These are phyloP conservation scores for Cebidichthys violaceus DNA, from an alignment of 2,113 vertebrate genomes.

Conservation along the genomic window DNA sequence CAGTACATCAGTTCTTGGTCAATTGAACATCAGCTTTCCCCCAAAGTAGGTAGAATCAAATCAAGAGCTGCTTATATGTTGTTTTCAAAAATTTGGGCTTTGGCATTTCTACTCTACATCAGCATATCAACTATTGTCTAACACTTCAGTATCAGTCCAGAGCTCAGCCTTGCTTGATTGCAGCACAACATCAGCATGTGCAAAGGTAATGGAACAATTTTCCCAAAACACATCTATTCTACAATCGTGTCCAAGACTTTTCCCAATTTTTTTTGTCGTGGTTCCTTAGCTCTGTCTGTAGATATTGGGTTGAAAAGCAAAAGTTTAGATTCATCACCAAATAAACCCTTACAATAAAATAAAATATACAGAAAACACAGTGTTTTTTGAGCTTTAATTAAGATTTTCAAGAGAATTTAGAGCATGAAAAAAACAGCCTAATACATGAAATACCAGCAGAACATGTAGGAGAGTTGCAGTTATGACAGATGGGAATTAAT, in stretches of 20 bases:
- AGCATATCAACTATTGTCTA: neutral
- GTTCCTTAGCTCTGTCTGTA: neutral
- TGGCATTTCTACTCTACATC: neutral
- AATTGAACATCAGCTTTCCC: slow-evolving; percentile 16
- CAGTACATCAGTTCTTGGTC: neutral
- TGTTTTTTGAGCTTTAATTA: neutral
- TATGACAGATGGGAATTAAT: slow-evolving; percentile 17
- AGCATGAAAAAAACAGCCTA: neutral
- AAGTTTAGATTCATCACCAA: neutral
- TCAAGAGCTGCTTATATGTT: slow-evolving; percentile 14
- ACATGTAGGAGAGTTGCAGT: neutral
- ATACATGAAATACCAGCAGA: slow-evolving; percentile 7
- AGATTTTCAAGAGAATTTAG: neutral
- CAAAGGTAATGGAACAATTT: slow-evolving; percentile 6
- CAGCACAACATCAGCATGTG: slow-evolving; percentile 16
- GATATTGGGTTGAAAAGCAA: neutral
- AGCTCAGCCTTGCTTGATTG: slow-evolving; percentile 38
- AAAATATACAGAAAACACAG: neutral
- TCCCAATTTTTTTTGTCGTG: neutral
- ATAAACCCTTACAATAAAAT: neutral
- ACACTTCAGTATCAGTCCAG: neutral
- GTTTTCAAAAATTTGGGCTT: neutral
- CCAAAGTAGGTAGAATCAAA: slow-evolving; percentile 33
- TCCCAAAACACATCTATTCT: neutral
- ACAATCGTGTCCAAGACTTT: neutral